Evolutionary conservation across 2,113 vertebrate genomes (phyloP).

Genomic region (Pseudonaja textilis): DNA sequence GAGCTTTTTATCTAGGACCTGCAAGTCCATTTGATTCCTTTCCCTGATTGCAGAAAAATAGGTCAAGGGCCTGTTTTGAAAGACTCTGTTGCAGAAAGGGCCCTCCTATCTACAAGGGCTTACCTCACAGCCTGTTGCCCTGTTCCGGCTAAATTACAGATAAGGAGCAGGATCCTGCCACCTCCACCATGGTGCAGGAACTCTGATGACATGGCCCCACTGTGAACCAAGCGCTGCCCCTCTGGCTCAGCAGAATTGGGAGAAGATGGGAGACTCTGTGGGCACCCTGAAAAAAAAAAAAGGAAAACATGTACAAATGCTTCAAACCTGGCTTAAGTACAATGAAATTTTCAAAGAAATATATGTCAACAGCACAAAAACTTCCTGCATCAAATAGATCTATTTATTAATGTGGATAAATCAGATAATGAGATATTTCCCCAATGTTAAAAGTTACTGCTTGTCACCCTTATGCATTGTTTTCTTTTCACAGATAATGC

Average conservation of each 20-base stretch:
- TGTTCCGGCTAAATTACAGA: slow-evolving; percentile 80
- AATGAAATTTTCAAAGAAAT: not conserved
- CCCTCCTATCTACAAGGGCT: not conserved
- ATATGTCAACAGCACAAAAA: not conserved
- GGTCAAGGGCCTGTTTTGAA: not conserved
- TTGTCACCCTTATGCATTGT: not conserved
- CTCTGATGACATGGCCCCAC: slow-evolving; percentile 75
- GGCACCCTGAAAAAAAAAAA: slow-evolving; percentile 68
- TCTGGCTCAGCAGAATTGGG: slow-evolving; percentile 69
- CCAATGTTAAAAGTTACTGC: not conserved
- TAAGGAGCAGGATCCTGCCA: slow-evolving; percentile 80
- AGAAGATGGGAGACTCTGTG: slow-evolving; percentile 78
- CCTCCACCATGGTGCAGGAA: slow-evolving; percentile 70
- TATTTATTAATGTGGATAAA: not conserved
- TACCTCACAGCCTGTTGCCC: slow-evolving; percentile 83
- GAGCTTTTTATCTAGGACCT: not conserved
- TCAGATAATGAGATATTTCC: not conserved
- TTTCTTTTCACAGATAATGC: not conserved
- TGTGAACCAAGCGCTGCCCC: slow-evolving; percentile 64
- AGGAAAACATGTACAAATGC: slow-evolving; percentile 10
- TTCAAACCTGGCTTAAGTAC: not conserved
- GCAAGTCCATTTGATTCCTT: not conserved
- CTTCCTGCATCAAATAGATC: too few relatives aligned
- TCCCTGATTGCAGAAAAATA: not conserved
- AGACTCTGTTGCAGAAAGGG: not conserved